Evolutionary conservation across 2,113 vertebrate species (phyloP), one percentile per base, ranked within the genome.

Genomic region (Psilopsiagon aymara): DNA sequence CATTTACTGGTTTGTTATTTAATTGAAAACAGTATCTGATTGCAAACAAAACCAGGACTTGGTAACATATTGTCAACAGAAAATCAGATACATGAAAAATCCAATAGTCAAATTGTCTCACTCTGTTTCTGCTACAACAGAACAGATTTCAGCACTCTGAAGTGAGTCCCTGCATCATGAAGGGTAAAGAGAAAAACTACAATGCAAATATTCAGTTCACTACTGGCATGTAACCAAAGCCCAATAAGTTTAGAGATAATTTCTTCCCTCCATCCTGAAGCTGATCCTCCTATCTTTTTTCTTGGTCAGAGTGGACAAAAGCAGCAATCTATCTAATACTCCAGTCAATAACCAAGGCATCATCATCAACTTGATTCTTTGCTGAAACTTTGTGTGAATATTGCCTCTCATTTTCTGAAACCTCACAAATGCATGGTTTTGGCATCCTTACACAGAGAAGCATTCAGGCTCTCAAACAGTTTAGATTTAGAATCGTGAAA

Each of bases 51-150:
- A 43, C 27, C 79, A 63, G 4, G 13, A 52, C 9, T 64, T 62
- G 8, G 7, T 51, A 70, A 37, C 3, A 31, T 66, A 35, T 14
- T 46, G 24, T 24, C 63, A 9, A 75, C 70, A 92, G 41, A 13
- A 1, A 35, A 41, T 63, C 6, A 59, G 63, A 71, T 49, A 24
- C 3, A 64, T 28, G 10, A 63, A 67, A 88, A 86, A 68, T 88
- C 16, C 8, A 79, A 21, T 25, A 79, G 15, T 67, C 23, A 66
- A 53, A 53, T 59, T 55, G 13, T 35, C 43, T 86, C 35, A 25
- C 10, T 85, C 6, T 4, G 7, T 49, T 81, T 0, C 0, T 0
- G 7, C 6, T 66, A 31, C 13, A 69, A n/a, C 33, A 75, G 17
- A 88, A 79, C 17, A 37, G 8, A 35, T 8, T 59, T 69, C 75